Percentiles rank a stretch among this genome's conserved stretches.
These are phyloP conservation scores for Antechinus stuartii DNA, from an alignment of 2,113 vertebrate genomes.

Conservation along the genomic window DNA sequence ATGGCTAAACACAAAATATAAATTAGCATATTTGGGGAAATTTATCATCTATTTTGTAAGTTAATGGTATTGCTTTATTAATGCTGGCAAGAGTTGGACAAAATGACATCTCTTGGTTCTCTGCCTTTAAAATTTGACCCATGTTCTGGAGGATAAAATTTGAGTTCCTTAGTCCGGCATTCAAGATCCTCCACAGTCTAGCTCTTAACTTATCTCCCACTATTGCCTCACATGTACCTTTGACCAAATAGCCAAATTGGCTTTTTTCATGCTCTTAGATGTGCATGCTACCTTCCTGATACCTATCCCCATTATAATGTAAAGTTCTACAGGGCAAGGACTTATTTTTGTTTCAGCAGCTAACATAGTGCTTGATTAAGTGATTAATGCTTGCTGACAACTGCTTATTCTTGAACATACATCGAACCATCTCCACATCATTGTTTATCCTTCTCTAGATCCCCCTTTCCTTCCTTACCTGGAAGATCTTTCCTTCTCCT, in stretches of 20 bases:
- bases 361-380: background rate
- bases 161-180: background rate
- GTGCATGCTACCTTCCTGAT: background rate
- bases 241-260: background rate
- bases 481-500: background rate
- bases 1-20: background rate
- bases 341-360: background rate
- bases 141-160: background rate
- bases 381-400: constrained; percentile 6
- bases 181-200: background rate
- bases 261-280: background rate
- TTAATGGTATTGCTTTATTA: background rate
- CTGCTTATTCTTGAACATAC: background rate
- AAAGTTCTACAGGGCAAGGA: background rate
- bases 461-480: background rate
- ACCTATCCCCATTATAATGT: background rate
- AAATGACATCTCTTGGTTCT: background rate
- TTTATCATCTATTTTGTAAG: background rate
- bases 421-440: background rate
- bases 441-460: background rate
- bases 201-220: background rate
- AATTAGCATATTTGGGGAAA: background rate
- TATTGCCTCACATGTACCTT: background rate
- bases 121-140: background rate
- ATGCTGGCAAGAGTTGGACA: background rate